phyloP scores from a whole-genome alignment of 1,140 invertebrate genomes.

The Aphidius ervi region DNA sequence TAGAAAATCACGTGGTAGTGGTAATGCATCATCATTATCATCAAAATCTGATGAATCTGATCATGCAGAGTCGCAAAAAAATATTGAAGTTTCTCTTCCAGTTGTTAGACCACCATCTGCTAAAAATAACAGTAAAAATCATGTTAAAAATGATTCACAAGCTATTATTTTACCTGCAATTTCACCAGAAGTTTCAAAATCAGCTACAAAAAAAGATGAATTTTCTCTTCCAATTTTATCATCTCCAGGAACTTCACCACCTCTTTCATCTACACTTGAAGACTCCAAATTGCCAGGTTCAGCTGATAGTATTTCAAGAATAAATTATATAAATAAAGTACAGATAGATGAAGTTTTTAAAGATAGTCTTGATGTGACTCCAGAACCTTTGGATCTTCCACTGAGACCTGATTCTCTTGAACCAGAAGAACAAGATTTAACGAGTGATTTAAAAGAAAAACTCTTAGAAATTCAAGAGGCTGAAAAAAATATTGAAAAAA shows the following conservation, averaged over 20 bases:
- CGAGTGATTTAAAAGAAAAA: constrained; percentile 26
- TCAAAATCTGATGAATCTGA: constrained; percentile 24
- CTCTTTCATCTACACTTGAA: constrained; percentile 7
- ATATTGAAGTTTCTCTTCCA: constrained; percentile 34
- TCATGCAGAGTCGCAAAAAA: constrained; percentile 16
- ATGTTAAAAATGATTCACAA: constrained; percentile 26
- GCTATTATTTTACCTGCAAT: constrained; percentile 41
- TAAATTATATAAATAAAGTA: constrained; percentile 19
- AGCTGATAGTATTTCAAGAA: not conserved
- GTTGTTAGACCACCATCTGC: constrained; percentile 33
- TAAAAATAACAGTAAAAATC: constrained; percentile 25
- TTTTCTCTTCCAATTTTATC: constrained; percentile 38
- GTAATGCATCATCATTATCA: not conserved
- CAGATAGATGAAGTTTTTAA: constrained; percentile 30
- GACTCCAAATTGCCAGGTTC: constrained; percentile 1
- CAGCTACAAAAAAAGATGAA: constrained; percentile 29
- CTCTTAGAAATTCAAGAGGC: constrained; percentile 36
- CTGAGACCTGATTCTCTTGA: constrained; percentile 35
- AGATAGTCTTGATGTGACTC: constrained; percentile 38
- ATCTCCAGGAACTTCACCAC: constrained; percentile 11
- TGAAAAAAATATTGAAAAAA: constrained; percentile 33
- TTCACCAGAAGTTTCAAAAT: constrained; percentile 37
- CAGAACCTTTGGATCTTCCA: constrained; percentile 22
- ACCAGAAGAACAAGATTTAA: constrained; percentile 6
- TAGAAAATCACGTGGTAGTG: constrained; percentile 8